These are phyloP conservation scores for Bubo blakistoni DNA, from an alignment of 2,113 vertebrate species.

Conservation along the genomic window DNA sequence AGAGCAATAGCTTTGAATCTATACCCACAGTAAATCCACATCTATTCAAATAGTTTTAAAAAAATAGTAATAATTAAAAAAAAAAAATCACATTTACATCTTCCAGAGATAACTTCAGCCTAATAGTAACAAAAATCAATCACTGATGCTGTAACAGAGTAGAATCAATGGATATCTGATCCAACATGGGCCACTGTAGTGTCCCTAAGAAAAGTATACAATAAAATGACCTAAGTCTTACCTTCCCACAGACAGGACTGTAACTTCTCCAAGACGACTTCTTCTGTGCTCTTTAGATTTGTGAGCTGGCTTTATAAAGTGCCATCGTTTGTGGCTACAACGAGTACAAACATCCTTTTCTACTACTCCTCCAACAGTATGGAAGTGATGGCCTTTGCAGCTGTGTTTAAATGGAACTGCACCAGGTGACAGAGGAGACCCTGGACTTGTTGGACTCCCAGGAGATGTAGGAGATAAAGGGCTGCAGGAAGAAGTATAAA, in stretches of 20 bases:
- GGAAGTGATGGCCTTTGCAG: conserved; percentile 85
- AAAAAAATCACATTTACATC: neutral
- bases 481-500: conserved; percentile 12
- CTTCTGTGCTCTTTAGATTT: conserved; percentile 75
- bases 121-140: neutral
- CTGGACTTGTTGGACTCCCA: conserved; percentile 77
- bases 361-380: conserved; percentile 84
- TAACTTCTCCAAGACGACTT: conserved; percentile 81
- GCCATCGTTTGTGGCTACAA: conserved; percentile 92
- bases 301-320: conserved; percentile 78
- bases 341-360: conserved; percentile 86
- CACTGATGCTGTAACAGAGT: neutral
- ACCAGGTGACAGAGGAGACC: conserved; percentile 72
- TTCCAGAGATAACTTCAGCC: neutral
- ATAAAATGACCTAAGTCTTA: conserved; percentile 28
- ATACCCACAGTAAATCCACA: neutral
- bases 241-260: conserved; percentile 94
- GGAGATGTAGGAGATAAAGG: conserved; percentile 75
- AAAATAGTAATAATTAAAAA: neutral
- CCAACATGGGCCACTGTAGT: neutral
- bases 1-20: neutral
- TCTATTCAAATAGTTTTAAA: neutral
- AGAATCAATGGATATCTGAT: neutral
- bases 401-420: conserved; percentile 80
- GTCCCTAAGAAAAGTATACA: neutral